Percentiles rank a stretch among this genome's conserved stretches.
Evolutionary conservation across 1,140 invertebrate genomes (phyloP).

Genomic region (Homarus americanus): DNA sequence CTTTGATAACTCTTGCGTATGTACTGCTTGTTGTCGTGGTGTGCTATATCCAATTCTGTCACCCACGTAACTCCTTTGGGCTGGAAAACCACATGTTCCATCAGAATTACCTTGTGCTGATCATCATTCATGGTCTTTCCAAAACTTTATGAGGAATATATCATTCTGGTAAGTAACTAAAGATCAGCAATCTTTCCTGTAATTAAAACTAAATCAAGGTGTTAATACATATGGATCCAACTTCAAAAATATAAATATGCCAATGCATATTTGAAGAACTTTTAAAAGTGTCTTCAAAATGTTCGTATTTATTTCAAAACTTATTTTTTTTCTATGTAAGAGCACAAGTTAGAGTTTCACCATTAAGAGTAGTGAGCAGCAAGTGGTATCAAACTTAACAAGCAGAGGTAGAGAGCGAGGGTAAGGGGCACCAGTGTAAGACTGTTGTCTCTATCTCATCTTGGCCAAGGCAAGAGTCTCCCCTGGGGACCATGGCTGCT

Average conservation of each 20-base stretch:
- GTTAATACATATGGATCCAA: not conserved
- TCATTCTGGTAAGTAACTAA: not conserved
- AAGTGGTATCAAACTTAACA: not conserved
- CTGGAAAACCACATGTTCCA: constrained; percentile 55
- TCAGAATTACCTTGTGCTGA: constrained; percentile 26
- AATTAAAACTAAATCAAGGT: not conserved
- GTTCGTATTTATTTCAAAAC: not conserved
- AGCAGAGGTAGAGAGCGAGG: not conserved
- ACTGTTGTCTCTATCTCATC: not conserved
- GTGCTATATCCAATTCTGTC: constrained; percentile 48
- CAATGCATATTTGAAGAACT: not conserved
- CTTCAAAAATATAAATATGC: not conserved
- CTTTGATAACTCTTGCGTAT: constrained; percentile 40
- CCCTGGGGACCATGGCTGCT: not conserved
- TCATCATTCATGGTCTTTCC: constrained; percentile 32
- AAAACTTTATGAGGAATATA: not conserved
- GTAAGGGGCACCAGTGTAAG: not conserved
- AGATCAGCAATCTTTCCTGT: constrained; percentile 1
- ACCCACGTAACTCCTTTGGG: constrained; percentile 38
- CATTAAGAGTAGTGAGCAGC: not conserved
- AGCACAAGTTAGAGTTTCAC: not conserved
- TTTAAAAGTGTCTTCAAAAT: not conserved
- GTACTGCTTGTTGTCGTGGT: constrained; percentile 43
- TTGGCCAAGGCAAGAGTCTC: not conserved
- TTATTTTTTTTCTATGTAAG: not conserved